Evolutionary conservation across 2,797 vertebrate genomes (phyloP).

Genomic region (Phrynocephalus guinanensis): DNA sequence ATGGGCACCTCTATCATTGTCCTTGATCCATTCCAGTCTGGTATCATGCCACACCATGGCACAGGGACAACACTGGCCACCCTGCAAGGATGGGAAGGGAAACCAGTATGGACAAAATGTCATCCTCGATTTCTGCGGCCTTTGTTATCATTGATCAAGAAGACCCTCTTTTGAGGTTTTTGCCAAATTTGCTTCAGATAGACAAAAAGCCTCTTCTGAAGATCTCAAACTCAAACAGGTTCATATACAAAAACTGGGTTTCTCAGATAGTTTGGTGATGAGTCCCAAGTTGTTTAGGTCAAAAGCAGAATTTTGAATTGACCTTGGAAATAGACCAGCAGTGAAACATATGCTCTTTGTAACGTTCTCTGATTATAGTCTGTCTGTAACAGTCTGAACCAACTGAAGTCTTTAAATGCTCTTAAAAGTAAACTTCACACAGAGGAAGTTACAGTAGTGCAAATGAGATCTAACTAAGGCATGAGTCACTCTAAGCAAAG

Average conservation of each 20-base stretch:
- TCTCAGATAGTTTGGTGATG: neutral
- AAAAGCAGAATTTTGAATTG: neutral
- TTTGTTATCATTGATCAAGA: neutral
- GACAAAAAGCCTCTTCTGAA: neutral
- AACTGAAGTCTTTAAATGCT: neutral
- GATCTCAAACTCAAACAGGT: neutral
- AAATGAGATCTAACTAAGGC: neutral
- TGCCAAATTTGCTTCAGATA: neutral
- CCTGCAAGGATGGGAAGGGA: too few relatives aligned
- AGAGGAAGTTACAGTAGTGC: neutral
- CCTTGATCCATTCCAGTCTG: too few relatives aligned
- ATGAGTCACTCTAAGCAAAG: neutral
- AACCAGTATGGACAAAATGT: too few relatives aligned
- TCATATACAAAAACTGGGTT: neutral
- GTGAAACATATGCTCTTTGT: neutral
- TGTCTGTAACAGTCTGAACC: constrained; percentile 4
- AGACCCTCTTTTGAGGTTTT: neutral
- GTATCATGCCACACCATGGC: too few relatives aligned
- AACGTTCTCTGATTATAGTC: neutral
- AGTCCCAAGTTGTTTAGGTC: neutral
- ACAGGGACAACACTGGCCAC: too few relatives aligned
- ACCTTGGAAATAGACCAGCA: neutral
- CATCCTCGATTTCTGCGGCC: too few relatives aligned
- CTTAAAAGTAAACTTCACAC: neutral
- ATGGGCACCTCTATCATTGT: too few relatives aligned